phyloP scores from a whole-genome alignment of 2,888 invertebrate species.

The Biston betularia region DNA sequence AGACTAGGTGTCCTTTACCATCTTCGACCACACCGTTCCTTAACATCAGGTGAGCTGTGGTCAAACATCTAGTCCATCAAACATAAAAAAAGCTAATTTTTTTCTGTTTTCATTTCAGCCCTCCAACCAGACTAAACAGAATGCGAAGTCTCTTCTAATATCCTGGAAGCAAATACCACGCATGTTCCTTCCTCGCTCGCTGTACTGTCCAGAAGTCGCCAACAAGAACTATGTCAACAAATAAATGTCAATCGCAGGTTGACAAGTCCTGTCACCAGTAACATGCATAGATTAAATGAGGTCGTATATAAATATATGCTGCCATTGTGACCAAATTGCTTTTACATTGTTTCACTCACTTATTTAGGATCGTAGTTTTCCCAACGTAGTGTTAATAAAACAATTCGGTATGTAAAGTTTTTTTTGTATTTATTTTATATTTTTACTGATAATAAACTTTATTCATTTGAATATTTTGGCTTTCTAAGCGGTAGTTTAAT shows the following conservation, averaged over 20 bases:
- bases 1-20: too few relatives aligned
- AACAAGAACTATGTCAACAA: slow-evolving; percentile 58
- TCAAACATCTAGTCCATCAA: too few relatives aligned
- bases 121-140: slow-evolving; percentile 52
- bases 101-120: slow-evolving; percentile 58
- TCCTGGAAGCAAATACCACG: slow-evolving; percentile 73
- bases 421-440: too few relatives aligned
- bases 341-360: not conserved
- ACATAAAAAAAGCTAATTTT: not conserved
- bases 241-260: slow-evolving; percentile 32
- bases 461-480: too few relatives aligned
- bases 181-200: slow-evolving; percentile 65
- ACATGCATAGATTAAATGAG: not conserved
- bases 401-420: too few relatives aligned
- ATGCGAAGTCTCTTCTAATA: slow-evolving; percentile 62
- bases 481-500: too few relatives aligned
- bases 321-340: not conserved
- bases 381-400: not conserved
- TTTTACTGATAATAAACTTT: too few relatives aligned
- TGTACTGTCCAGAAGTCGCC: slow-evolving; percentile 62
- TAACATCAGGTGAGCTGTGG: too few relatives aligned
- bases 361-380: not conserved
- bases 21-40: too few relatives aligned
- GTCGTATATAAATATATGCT: not conserved
- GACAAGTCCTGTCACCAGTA: not conserved